These are phyloP conservation scores for Ploceus nigricollis DNA, from an alignment of 2,113 vertebrate species.

Conservation along the genomic window DNA sequence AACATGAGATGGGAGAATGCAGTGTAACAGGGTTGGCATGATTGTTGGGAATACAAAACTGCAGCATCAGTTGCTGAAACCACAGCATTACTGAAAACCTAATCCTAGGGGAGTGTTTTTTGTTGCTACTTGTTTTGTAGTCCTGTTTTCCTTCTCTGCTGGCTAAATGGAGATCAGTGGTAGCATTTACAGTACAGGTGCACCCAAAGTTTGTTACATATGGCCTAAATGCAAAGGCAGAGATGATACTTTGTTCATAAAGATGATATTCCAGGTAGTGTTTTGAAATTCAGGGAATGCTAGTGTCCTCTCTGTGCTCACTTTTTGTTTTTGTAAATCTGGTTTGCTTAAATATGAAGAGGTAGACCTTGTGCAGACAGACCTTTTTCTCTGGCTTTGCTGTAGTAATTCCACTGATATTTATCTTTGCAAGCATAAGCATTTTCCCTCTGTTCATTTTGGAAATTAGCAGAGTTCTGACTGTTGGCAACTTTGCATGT, in stretches of 20 bases:
- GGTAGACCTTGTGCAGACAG: not conserved
- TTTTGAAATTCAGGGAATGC: not conserved
- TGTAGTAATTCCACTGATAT: not conserved
- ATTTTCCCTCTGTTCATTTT: not conserved
- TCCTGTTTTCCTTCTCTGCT: not conserved
- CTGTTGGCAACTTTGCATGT: not conserved
- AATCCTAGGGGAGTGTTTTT: not conserved
- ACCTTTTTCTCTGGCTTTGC: not conserved
- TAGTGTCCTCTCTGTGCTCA: not conserved
- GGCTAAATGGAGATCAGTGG: not conserved
- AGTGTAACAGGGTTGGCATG: not conserved
- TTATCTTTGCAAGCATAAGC: not conserved
- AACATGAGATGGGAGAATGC: not conserved
- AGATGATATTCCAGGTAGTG: not conserved
- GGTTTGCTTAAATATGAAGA: not conserved
- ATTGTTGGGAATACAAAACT: not conserved
- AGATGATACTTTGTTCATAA: not conserved
- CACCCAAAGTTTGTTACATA: not conserved
- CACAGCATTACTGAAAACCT: not conserved
- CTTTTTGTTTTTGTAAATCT: not conserved
- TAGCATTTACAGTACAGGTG: not conserved
- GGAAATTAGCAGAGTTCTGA: not conserved
- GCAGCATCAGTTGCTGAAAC: not conserved
- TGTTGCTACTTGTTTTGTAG: not conserved
- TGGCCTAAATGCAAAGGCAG: not conserved